These are phyloP conservation scores for Scopus umbretta DNA, from an alignment of 2,113 vertebrate genomes.

Conservation along the genomic window DNA sequence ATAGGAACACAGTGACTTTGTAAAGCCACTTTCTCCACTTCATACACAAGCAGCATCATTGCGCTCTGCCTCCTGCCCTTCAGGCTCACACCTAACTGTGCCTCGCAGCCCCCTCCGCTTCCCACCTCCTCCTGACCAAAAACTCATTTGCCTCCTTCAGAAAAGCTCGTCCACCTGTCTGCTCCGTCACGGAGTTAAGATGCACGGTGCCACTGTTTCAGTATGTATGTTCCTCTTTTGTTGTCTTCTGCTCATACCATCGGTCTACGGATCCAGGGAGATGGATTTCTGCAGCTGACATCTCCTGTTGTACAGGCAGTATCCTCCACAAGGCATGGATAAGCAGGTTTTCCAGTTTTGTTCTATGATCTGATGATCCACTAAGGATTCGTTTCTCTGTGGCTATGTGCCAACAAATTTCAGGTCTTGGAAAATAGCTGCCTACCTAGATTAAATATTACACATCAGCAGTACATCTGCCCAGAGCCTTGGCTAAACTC, in stretches of 20 bases:
- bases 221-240: fast-evolving
- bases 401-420: not conserved
- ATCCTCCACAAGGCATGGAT: not conserved
- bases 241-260: not conserved
- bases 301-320: not conserved
- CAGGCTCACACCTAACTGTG: not conserved
- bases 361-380: not conserved
- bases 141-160: not conserved
- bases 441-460: not conserved
- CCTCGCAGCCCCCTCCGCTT: not conserved
- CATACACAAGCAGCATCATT: fast-evolving
- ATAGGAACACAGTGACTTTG: not conserved
- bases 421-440: not conserved
- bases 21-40: not conserved
- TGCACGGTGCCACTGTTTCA: fast-evolving
- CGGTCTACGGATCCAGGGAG: fast-evolving
- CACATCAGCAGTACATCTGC: not conserved
- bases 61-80: not conserved
- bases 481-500: not conserved
- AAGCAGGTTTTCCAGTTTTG: not conserved
- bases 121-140: not conserved
- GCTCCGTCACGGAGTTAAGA: fast-evolving
- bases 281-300: not conserved
- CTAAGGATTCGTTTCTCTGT: not conserved
- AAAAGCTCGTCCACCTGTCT: not conserved